Evolutionary conservation across 2,113 vertebrate species (phyloP), one percentile per base, ranked within the genome.

Genomic region (Brachirus orientalis): DNA sequence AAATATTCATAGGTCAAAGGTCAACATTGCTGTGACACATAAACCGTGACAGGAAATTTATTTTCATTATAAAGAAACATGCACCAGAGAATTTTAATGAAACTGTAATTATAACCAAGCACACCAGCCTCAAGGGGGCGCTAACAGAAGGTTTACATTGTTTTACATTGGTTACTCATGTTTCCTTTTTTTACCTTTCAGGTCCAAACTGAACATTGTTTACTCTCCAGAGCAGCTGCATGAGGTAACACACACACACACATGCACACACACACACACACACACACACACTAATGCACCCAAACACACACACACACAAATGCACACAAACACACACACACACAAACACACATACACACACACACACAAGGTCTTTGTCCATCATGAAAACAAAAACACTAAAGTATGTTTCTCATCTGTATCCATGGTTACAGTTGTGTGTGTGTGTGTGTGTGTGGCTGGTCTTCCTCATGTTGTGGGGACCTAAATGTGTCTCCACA

Each of bases 191-290:
- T 18, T 67, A 33, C 67, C 36, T 77, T 65, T 72, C 72, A 76
- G 73, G 64, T 52, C 35, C 63, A 53, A 18, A 43, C 37, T 60
- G 67, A 76, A 63, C 71, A 20, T 64, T n/a, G 13, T 19, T 43
- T 14, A 47, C 58, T 38, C 59, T 54, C 16, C 12, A 62, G 28
- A 56, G 9, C 36, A 56, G 9, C 36, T 52, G 10, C 18, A 66
- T 64, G 44, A 77, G 73, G 79, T 77, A 69, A 72, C 40, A 45
- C 38, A 51, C 19, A 35, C 40, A 0, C 41, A 48, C 53, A 52
- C 12, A 37, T 64, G 46, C 52, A n/a, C 16, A n/a, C 8, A 38
- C 37, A 33, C 58, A 69, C 28, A 28, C 28, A 28, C 28, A 28
- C 28, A 28, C 28, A 28, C 3, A 28, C 6, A 6, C 28, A 28